Evolutionary conservation across 2,888 invertebrate species (phyloP).

Genomic region (Drosophila ezoana): DNA sequence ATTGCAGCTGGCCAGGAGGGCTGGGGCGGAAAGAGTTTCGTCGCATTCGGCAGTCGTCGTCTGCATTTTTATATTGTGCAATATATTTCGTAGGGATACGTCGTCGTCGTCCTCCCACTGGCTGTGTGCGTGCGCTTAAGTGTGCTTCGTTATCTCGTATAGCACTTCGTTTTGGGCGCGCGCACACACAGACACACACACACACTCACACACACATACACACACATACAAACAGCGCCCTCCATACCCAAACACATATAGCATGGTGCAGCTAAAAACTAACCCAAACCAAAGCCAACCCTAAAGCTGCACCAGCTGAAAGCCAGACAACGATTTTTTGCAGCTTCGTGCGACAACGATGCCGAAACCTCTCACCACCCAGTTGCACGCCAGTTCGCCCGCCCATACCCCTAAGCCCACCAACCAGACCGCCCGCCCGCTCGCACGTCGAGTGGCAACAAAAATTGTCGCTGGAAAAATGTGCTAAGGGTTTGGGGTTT

Average conservation of each 20-base stretch:
- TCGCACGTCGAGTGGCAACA: constrained; percentile 63
- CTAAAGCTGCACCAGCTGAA: constrained; percentile 62
- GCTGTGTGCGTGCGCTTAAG: constrained; percentile 71
- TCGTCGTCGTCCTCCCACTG: constrained; percentile 39
- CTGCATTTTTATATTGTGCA: constrained; percentile 79
- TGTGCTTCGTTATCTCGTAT: constrained; percentile 81
- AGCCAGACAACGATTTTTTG: constrained; percentile 76
- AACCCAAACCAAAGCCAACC: constrained; percentile 60
- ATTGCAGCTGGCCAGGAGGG: constrained; percentile 1
- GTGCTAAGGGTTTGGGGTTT: constrained; percentile 66
- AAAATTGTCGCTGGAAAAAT: constrained; percentile 82
- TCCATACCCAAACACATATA: constrained; percentile 42
- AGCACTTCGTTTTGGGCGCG: constrained; percentile 78
- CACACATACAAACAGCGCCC: constrained; percentile 5
- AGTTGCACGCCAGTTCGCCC: background rate
- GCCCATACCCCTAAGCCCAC: background rate
- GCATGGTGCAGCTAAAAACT: constrained; percentile 66
- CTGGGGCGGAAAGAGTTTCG: constrained; percentile 11
- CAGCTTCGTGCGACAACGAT: constrained; percentile 75
- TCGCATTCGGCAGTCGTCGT: constrained; percentile 73
- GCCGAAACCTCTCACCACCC: constrained; percentile 51
- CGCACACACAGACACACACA: constrained; percentile 49
- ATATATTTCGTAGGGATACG: constrained; percentile 77
- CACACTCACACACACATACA: constrained; percentile 23
- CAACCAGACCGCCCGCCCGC: constrained; percentile 1